Percentiles rank a stretch among this genome's conserved stretches.
These are phyloP conservation scores for Cheilosia pagana DNA, from an alignment of 2,888 invertebrate genomes.

Conservation along the genomic window DNA sequence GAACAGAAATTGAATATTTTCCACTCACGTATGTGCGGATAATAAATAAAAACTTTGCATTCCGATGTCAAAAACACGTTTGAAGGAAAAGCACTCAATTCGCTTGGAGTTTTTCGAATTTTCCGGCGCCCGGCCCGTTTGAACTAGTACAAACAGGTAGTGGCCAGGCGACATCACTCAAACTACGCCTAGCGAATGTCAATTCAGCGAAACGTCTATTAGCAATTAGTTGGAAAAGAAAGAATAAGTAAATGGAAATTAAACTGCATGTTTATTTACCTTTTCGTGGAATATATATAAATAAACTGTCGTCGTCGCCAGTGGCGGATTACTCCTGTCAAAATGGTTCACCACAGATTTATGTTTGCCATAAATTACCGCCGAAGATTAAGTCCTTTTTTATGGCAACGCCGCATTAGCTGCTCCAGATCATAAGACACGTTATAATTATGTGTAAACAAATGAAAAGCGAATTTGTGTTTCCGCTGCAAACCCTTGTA, in stretches of 20 bases:
- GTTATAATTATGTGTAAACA: slow-evolving; percentile 2
- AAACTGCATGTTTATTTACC: slow-evolving; percentile 13
- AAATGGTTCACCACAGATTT: slow-evolving; percentile 18
- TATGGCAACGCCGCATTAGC: slow-evolving; percentile 20
- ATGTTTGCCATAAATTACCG: slow-evolving; percentile 32
- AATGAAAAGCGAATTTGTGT: background rate
- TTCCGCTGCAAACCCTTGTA: too few species aligned
- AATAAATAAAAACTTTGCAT: slow-evolving; percentile 24
- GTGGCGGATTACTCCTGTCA: slow-evolving; percentile 20
- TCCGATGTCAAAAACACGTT: slow-evolving; percentile 40
- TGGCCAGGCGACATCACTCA: background rate
- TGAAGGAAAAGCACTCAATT: slow-evolving; percentile 38
- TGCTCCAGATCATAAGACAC: slow-evolving; percentile 9
- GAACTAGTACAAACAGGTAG: slow-evolving; percentile 63
- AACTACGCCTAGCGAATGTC: slow-evolving; percentile 28
- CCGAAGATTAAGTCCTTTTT: slow-evolving; percentile 13
- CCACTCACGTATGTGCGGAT: slow-evolving; percentile 36
- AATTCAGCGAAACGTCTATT: slow-evolving; percentile 23
- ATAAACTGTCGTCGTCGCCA: slow-evolving; percentile 35
- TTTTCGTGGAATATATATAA: background rate
- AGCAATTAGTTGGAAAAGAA: background rate
- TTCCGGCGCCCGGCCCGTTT: slow-evolving; percentile 30
- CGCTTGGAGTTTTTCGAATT: slow-evolving; percentile 29
- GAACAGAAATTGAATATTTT: slow-evolving; percentile 37
- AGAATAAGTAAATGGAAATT: background rate